Base-by-base conservation (phyloP, 2,888 invertebrate genomes). In the Clepsis dumicolana region DNA sequence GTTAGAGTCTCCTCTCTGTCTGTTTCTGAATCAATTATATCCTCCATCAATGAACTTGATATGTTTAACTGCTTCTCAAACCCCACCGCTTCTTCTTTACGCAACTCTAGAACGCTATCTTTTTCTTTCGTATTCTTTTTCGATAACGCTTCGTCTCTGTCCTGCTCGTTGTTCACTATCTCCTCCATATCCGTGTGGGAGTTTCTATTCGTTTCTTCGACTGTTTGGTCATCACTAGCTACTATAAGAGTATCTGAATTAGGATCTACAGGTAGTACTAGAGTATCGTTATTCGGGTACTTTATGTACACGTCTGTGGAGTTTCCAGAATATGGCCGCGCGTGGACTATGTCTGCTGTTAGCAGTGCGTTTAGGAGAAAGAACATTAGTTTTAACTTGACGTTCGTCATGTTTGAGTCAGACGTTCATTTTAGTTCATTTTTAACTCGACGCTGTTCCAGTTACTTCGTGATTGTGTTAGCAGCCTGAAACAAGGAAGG, bases 301-400 rank as follows among this genome's bases (percentile, higher is more conserved):
- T 87, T 86, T 65, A 85, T 83, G 1, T 87, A 76, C 29, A 86
- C 76, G 52, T 91, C 88, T 38, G 89, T 87, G 0, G 78, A 74
- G 63, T 87, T 89, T 18, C 81, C 72, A 2, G 89, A 86, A 71
- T 90, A 88, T 0, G 93, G 93, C 27, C 92, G 78, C 1, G 90
- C 86, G 65, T 90, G 84, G 2, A 91, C 87, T 70, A 91, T 84
- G 70, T 92, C 91, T 0, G 88, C 89, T 8, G 90, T 86, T 25
- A 92, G 73, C 16, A 93, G 81, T 12, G 87, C 85, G 71, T 90
- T 91, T 4, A 93, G 76, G 16, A 93, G 83, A 73, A 85, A 92
- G 73, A 90, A 92, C 88, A 93, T 90, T 21, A 92, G 83, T 85
- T 93, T 93, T 85, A 93, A 87, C 79, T 92, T 93, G 10, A 93